Percentiles rank a stretch among this genome's conserved stretches.
phyloP scores from a whole-genome alignment of 2,888 invertebrate genomes.

The Theretra japonica region DNA sequence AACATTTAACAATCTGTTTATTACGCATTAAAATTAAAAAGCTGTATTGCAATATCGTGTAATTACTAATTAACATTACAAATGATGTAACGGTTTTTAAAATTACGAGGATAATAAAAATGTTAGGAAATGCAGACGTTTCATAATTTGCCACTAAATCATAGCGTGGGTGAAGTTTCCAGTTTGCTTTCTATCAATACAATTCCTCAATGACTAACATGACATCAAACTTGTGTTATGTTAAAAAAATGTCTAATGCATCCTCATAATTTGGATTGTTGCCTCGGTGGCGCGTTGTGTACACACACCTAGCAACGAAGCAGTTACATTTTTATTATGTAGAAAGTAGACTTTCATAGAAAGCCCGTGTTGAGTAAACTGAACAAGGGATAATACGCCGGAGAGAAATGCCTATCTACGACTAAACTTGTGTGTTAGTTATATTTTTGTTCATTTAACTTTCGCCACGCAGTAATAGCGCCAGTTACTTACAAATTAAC shows the following conservation, averaged over 20 bases:
- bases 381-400: conserved; percentile 42
- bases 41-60: too few species aligned
- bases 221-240: not conserved
- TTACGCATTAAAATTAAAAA: too few species aligned
- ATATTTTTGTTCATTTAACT: conserved; percentile 29
- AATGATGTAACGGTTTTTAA: too few species aligned
- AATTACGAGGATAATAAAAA: not conserved
- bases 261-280: not conserved
- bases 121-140: not conserved
- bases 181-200: conserved; percentile 28
- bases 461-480: conserved; percentile 31
- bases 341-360: conserved; percentile 50
- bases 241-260: not conserved
- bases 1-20: too few species aligned
- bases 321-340: conserved; percentile 17
- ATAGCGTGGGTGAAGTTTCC: conserved; percentile 18
- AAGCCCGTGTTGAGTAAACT: conserved; percentile 53
- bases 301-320: conserved; percentile 6
- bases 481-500: conserved; percentile 12
- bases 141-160: not conserved
- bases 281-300: not conserved
- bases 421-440: conserved; percentile 1
- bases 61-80: too few species aligned
- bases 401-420: conserved; percentile 19
- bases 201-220: not conserved